Percentiles rank a stretch among this genome's conserved stretches.
phyloP scores from a whole-genome alignment of 1,140 invertebrate species.

The Lysiphlebus fabarum region DNA sequence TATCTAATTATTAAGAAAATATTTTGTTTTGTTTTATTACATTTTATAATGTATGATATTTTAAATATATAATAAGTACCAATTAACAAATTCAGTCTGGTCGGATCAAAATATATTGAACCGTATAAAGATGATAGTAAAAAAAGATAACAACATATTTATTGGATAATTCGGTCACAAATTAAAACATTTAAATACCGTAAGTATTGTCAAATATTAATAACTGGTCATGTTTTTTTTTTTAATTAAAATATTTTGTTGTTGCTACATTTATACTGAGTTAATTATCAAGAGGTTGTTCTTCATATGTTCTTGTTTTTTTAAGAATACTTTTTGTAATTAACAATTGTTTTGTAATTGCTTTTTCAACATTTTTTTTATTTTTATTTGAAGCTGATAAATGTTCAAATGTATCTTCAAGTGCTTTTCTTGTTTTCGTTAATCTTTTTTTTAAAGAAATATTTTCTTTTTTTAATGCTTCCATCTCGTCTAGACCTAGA shows the following conservation, averaged over 20 bases:
- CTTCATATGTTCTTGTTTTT: conserved; percentile 50
- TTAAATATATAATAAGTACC: too few species aligned
- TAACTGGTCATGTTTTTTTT: too few species aligned
- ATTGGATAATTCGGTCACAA: too few species aligned
- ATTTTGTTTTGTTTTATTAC: too few species aligned
- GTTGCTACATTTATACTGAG: too few species aligned
- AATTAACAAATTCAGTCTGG: too few species aligned
- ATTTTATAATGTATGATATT: too few species aligned
- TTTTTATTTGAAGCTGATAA: conserved; percentile 58
- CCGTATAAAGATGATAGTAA: background rate
- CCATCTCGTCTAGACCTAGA: conserved; percentile 64
- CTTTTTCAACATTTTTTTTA: conserved; percentile 54
- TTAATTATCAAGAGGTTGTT: conserved; percentile 46
- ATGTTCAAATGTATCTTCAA: conserved; percentile 65
- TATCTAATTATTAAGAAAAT: too few species aligned
- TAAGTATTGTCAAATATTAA: too few species aligned
- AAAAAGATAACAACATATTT: too few species aligned
- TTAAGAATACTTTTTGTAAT: conserved; percentile 51
- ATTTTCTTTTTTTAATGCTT: conserved; percentile 65
- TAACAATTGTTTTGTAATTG: conserved; percentile 51
- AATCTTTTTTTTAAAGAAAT: conserved; percentile 49
- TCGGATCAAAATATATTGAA: background rate
- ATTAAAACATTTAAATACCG: too few species aligned
- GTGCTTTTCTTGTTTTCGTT: conserved; percentile 50
- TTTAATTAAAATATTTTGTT: too few species aligned